phyloP scores from a whole-genome alignment of 2,797 vertebrate species.

The Pipistrellus kuhlii region DNA sequence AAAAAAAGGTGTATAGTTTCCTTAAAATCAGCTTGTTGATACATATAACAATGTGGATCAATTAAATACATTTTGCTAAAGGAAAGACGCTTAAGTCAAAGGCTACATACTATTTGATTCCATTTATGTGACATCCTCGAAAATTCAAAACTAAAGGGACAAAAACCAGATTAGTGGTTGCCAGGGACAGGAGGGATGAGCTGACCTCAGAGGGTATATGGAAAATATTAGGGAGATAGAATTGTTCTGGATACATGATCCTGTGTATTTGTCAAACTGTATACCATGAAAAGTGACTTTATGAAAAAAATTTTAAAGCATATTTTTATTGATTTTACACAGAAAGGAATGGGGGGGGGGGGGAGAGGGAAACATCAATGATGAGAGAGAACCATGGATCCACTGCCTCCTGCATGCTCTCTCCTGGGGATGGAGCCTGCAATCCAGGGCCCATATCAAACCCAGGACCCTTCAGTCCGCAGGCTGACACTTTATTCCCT shows the following conservation, averaged over 20 bases:
- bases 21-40: conserved; percentile 14
- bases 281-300: neutral
- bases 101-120: conserved; percentile 22
- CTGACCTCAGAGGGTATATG: neutral
- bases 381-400: no score
- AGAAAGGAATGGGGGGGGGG: no score
- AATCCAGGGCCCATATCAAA: no score
- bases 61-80: conserved; percentile 52
- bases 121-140: conserved; percentile 25
- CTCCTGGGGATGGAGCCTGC: no score
- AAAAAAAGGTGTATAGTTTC: neutral
- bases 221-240: neutral
- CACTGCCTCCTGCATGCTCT: no score
- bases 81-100: conserved; percentile 11
- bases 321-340: no score
- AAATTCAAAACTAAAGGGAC: conserved; percentile 15
- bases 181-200: neutral
- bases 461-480: no score
- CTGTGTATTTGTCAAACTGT: neutral
- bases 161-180: neutral
- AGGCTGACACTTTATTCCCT: no score
- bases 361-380: no score
- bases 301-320: neutral
- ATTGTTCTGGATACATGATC: neutral
- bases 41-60: conserved; percentile 6